phyloP scores from a whole-genome alignment of 2,888 invertebrate genomes.

The Didymodactylos carnosus region DNA sequence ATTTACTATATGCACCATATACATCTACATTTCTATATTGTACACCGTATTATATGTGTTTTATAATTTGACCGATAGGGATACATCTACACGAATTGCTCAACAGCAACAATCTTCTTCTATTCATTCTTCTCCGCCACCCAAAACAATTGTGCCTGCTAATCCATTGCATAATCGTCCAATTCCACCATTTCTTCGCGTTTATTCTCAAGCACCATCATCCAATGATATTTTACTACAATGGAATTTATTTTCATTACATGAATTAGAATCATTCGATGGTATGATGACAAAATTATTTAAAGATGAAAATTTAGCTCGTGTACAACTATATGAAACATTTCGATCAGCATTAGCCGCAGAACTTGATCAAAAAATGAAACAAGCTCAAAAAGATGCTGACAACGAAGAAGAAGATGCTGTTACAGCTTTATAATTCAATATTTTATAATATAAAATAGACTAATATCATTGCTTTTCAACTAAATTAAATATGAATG shows the following conservation, averaged over 20 bases:
- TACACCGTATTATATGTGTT: no score
- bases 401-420: background rate
- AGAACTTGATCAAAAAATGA: background rate
- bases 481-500: no score
- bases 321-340: slow-evolving; percentile 84
- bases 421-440: no score
- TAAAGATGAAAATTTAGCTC: slow-evolving; percentile 79
- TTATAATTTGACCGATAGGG: background rate
- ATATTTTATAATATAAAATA: no score
- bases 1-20: no score
- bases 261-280: slow-evolving; percentile 80
- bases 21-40: no score
- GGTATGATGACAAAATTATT: slow-evolving; percentile 81
- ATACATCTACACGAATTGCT: background rate
- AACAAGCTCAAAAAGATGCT: background rate
- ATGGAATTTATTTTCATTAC: slow-evolving; percentile 80
- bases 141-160: background rate
- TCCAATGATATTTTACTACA: slow-evolving; percentile 28
- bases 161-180: background rate
- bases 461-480: no score
- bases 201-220: background rate
- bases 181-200: background rate
- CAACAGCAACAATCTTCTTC: no score
- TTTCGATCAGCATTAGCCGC: slow-evolving; percentile 40
- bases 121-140: no score